Evolutionary conservation across 2,113 vertebrate genomes (phyloP), one percentile per base, ranked within the genome.

Genomic region (Bos indicus): DNA sequence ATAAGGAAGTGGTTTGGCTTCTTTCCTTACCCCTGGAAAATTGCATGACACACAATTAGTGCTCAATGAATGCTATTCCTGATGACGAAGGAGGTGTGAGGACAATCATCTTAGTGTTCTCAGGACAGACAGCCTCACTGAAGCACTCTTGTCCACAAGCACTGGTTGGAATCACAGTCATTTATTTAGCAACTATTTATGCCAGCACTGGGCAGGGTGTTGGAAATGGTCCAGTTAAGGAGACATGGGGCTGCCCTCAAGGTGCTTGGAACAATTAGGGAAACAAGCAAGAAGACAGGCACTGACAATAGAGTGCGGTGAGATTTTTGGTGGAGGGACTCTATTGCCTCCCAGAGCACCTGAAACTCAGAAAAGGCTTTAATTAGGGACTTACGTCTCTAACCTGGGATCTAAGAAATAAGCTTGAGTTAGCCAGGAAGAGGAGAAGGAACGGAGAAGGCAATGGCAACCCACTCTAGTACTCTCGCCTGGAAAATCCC

Each of bases 1-100:
- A 95, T 43, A 85, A 93, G 91, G 88, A 98, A 95, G 71, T 88
- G 78, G 82, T 80, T 85, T 97, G 90, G 46, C 57, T 74, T 83
- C 43, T 92, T 91, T 88, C 52, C 33, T 52, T 83, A 23, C 43
- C 46, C 74, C 67, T 71, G 56, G 51, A 95, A 95, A 97, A 97
- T 9, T 74, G 62, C 46, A 59, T 88, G 81, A 92, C 78, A 80
- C 86, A 78, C 11, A 85, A 21, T 30, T 51, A 78, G 23, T 52
- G 16, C 25, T 54, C 71, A 17, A 7, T 16, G 54, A 67, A n/a
- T 48, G 15, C 51, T 67, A 51, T 78, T 93, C 88, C 89, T 93
- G 28, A 36, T 96, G 78, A 87, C 0, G 12, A 86, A 86, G 93
- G 28, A 30, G 40, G 2, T 12, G 6, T 48, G 19, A 64, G 48